Conservation (phyloP, 2,797 vertebrate genomes). For the Myiothlypis chrysogaster region DNA sequence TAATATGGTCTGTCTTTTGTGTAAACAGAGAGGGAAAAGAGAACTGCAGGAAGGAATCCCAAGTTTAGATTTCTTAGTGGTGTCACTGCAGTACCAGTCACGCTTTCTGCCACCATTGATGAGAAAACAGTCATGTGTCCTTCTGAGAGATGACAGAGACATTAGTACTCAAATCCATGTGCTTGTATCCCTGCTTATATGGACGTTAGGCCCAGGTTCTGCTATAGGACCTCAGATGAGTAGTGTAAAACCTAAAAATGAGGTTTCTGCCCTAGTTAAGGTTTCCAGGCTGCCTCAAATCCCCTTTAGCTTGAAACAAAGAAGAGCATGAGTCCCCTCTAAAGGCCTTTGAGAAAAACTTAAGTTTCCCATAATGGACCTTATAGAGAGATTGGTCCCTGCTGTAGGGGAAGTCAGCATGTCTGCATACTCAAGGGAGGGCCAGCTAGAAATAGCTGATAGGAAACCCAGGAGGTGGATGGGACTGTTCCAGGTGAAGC, state of each 20-base stretch:
- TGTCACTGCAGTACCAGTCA: not conserved
- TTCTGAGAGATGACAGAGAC: not conserved
- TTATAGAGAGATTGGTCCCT: not conserved
- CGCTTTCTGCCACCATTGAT: not conserved
- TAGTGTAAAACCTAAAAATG: not conserved
- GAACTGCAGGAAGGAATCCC: not conserved
- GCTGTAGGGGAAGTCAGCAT: not conserved
- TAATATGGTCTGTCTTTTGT: slow-evolving; percentile 21
- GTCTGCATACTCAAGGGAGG: not conserved
- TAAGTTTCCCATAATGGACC: not conserved
- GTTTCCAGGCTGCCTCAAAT: not conserved
- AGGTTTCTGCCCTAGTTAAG: not conserved
- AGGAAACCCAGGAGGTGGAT: not conserved
- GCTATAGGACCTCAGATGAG: not conserved
- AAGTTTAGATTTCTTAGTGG: not conserved
- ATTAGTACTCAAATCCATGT: not conserved
- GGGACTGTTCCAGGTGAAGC: not conserved
- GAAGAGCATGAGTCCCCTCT: not conserved
- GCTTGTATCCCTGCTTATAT: not conserved
- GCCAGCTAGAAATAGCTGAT: not conserved
- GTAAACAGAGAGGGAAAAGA: slow-evolving; percentile 30
- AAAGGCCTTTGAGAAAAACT: not conserved
- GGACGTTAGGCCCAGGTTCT: not conserved
- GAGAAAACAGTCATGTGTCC: not conserved
- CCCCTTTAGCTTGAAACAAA: not conserved